phyloP scores from a whole-genome alignment of 2,113 vertebrate species.

The Salvator merianae region DNA sequence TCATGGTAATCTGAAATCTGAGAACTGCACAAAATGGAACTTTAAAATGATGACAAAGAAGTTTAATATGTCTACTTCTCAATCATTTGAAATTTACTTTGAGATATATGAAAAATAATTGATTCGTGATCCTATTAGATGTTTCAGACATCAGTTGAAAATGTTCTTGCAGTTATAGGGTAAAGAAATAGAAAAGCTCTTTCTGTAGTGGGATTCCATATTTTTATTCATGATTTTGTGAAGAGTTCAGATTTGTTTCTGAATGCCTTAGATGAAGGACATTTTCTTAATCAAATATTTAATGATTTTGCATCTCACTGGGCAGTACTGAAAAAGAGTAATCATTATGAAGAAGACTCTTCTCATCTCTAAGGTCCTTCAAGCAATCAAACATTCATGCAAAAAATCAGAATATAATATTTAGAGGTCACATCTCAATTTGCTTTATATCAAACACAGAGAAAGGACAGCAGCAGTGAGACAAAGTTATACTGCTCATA shows the following conservation, averaged over 20 bases:
- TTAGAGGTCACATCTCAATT: conserved; percentile 23
- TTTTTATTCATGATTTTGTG: background rate
- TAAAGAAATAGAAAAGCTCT: background rate
- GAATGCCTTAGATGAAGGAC: conserved; percentile 6
- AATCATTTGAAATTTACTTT: no score
- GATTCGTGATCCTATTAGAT: background rate
- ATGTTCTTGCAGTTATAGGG: background rate
- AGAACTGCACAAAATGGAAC: no score
- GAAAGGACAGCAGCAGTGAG: no score
- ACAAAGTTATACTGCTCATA: no score
- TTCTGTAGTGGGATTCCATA: background rate
- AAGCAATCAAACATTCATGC: conserved; percentile 24
- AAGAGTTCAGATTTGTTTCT: conserved; percentile 12
- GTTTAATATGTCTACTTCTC: no score
- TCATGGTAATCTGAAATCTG: background rate
- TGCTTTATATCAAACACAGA: background rate
- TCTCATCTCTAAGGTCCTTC: conserved; percentile 18
- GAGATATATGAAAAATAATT: background rate
- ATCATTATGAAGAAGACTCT: conserved; percentile 19
- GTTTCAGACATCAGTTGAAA: background rate
- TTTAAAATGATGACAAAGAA: background rate
- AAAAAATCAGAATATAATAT: conserved; percentile 13
- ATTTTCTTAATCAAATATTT: conserved; percentile 43
- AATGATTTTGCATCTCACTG: conserved; percentile 25
- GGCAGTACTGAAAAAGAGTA: conserved; percentile 28